Base-by-base conservation (phyloP, 2,888 invertebrate species). In the Agrilus biguttatus region DNA sequence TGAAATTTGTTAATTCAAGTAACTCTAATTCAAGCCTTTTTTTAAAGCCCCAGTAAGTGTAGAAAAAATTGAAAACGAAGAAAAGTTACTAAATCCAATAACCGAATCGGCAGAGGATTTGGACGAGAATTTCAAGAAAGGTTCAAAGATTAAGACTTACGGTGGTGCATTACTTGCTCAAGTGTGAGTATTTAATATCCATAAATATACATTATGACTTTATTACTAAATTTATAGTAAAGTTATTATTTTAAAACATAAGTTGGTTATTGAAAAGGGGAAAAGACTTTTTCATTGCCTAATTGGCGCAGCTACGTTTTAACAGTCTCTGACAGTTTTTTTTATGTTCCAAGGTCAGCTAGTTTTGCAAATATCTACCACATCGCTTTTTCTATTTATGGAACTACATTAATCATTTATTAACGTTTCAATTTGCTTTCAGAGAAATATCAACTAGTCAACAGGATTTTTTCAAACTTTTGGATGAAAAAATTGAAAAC, bases 391-490 rank as follows among this genome's bases (percentile, higher is more conserved):
- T 21, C 21, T 21, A 21, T 21, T 21, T 21, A 21, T 21, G 21
- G 6, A 21, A 21, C 21, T 21, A 6, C 3, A 6, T 21, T 5
- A 7, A 21, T 21, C 4, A 28, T 28, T 8, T 33, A 17, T 8
- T 19, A 13, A 23, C 28, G 12, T 43, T 49, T 47, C 48, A 45
- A 52, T 51, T 50, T 58, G 57, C 52, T 78, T 78, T 40, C 77
- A 89, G 89, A 64, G 87, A 88, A 73, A 78, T 87, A 63, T 89
- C 89, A 47, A 77, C 79, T 49, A 91, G 91, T 63, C 91, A 91
- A 68, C 77, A 86, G 61, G 88, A 91, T 62, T 92, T 92, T 71
- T 92, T 92, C 72, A 84, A 80, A 65, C 87, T 89, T 86, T 73
- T 91, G 55, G 91, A 91, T 63, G 87, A 88, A 56, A 90, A 88